A percentile compares a stretch with the other conserved stretches of the same genome.
These are phyloP conservation scores for Scaptomyza flava DNA, from an alignment of 2,888 invertebrate genomes.

Conservation along the genomic window DNA sequence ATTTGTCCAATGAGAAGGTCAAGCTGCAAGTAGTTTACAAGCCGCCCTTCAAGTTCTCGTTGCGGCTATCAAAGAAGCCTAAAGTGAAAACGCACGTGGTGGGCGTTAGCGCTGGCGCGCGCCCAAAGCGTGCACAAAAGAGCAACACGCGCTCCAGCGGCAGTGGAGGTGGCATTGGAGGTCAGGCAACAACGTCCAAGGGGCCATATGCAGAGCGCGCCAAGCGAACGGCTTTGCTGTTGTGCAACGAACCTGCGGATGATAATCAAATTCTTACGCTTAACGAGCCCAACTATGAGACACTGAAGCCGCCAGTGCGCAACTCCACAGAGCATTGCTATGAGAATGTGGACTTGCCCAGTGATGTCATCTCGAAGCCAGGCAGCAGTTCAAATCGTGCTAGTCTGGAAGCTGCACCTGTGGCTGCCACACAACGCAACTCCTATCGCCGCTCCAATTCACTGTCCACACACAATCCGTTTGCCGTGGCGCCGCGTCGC, in stretches of 20 bases:
- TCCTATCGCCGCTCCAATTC: constrained; percentile 82
- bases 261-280: constrained; percentile 82
- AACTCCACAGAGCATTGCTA: constrained; percentile 66
- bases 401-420: constrained; percentile 54
- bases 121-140: constrained; percentile 76
- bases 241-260: constrained; percentile 80
- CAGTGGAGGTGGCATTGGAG: constrained; percentile 13
- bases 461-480: constrained; percentile 77
- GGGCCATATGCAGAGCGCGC: constrained; percentile 65
- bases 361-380: constrained; percentile 46
- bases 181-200: constrained; percentile 43
- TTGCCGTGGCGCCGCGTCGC: constrained; percentile 69
- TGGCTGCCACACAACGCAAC: constrained; percentile 45
- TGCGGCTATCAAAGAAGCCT: constrained; percentile 87
- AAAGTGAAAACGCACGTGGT: constrained; percentile 84
- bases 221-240: constrained; percentile 81
- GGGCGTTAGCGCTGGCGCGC: constrained; percentile 65
- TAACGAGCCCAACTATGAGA: constrained; percentile 84
- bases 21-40: constrained; percentile 94
- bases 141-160: constrained; percentile 58
- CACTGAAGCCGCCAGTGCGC: constrained; percentile 77
- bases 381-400: constrained; percentile 73
- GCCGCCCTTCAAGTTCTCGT: constrained; percentile 94
- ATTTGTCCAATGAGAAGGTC: constrained; percentile 88
- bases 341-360: constrained; percentile 66